Evolutionary conservation across 2,113 vertebrate genomes (phyloP), one percentile per base, ranked within the genome.

Genomic region (Sander lucioperca): DNA sequence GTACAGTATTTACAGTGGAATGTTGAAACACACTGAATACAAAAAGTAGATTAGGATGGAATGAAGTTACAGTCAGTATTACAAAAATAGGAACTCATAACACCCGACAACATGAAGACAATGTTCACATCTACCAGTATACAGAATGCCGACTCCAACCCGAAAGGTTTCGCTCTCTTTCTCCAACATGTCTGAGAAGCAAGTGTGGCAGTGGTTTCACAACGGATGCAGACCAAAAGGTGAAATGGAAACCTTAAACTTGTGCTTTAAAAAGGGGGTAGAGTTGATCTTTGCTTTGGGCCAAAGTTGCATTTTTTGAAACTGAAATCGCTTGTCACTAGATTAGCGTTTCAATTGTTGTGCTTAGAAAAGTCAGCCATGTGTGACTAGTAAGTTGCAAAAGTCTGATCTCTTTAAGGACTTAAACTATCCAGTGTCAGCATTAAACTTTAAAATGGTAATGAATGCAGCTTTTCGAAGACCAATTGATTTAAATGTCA

Each of bases 1-100:
- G 80, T 95, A 95, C 93, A 94, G 51, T 95, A 95, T 96, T 95
- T 96, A 95, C 94, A 95, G 85, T 91, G 91, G 90, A 95, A 95
- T 92, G 93, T 94, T 82, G 78, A 92, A 43, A 91, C 88, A 92
- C 77, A 93, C 86, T 63, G 82, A 89, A 90, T 93, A 93, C 86
- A 93, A 94, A 93, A 92, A 84, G 84, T 73, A 91, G 87, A 93
- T 88, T 82, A 89, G 90, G 88, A 92, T 93, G 93, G 87, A 94
- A 95, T 94, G 90, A 83, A 91, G 86, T 84, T 90, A 89, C 81
- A 85, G 74, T 92, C 73, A 82, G 85, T 91, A 88, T 91, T 93
- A 89, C 79, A 91, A 93, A 43, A 88, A 91, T 67, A 78, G 81
- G 84, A 92, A 92, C 79, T 85, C 62, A 88, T 80, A 79, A 81